Evolutionary conservation across 2,113 vertebrate species (phyloP).

Genomic region (Gambusia affinis): DNA sequence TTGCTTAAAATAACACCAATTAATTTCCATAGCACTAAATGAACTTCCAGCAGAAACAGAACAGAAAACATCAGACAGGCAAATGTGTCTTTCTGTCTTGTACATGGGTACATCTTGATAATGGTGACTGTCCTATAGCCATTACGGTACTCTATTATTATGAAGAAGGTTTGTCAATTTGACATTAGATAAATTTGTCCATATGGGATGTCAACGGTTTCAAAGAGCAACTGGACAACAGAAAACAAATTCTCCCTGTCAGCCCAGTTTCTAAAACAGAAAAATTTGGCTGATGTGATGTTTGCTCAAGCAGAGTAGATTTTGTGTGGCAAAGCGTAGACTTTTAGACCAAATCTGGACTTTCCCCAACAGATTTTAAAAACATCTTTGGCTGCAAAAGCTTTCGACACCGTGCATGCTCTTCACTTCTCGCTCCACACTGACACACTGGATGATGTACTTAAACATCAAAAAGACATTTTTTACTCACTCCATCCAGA

Average conservation of each 20-base stretch:
- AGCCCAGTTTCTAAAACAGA: constrained; percentile 19
- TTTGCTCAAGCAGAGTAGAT: background rate
- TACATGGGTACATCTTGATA: background rate
- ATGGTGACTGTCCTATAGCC: background rate
- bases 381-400: constrained; percentile 23
- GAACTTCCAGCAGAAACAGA: background rate
- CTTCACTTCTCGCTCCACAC: constrained; percentile 3
- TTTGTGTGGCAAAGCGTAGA: background rate
- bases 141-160: too few relatives aligned
- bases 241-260: background rate
- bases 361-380: constrained; percentile 17
- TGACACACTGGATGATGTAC: constrained; percentile 28
- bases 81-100: background rate
- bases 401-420: constrained; percentile 14
- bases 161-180: too few relatives aligned
- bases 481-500: constrained; percentile 27
- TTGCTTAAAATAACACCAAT: background rate
- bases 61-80: too few relatives aligned
- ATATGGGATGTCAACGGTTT: background rate
- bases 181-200: background rate
- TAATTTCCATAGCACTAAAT: background rate
- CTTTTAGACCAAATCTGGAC: constrained; percentile 15
- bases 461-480: constrained; percentile 37
- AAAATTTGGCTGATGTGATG: constrained; percentile 1
- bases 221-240: background rate